These are phyloP conservation scores for Idaea dimidiata DNA, from an alignment of 2,888 invertebrate genomes.

Conservation along the genomic window DNA sequence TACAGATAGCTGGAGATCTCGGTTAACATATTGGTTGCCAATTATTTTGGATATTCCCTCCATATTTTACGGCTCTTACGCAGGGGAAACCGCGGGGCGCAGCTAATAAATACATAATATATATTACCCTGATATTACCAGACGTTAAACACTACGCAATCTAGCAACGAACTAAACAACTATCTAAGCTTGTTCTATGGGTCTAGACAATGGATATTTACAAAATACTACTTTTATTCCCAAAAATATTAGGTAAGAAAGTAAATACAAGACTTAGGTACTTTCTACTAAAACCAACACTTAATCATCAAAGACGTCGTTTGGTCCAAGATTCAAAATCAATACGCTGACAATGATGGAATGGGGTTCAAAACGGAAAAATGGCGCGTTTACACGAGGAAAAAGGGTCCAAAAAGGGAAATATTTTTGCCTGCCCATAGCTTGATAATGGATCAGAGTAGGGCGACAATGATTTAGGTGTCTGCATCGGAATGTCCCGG, in stretches of 20 bases:
- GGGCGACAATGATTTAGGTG: conserved; percentile 36
- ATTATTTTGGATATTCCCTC: too few relatives aligned
- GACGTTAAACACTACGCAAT: too few relatives aligned
- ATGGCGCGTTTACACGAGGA: conserved; percentile 15
- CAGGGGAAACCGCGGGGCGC: neutral
- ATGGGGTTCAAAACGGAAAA: conserved; percentile 31
- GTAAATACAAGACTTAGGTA: too few relatives aligned
- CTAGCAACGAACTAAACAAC: too few relatives aligned
- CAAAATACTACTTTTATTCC: too few relatives aligned
- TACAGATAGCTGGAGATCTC: too few relatives aligned
- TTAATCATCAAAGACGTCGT: neutral
- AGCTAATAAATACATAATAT: neutral
- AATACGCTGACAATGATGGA: conserved; percentile 49
- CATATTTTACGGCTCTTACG: too few relatives aligned
- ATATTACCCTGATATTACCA: too few relatives aligned
- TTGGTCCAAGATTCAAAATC: conserved; percentile 34
- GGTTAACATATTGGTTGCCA: too few relatives aligned
- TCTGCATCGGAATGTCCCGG: conserved; percentile 22
- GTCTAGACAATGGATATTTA: too few relatives aligned
- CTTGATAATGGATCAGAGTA: conserved; percentile 53
- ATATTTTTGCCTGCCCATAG: conserved; percentile 47
- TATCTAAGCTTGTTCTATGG: too few relatives aligned
- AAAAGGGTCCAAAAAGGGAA: conserved; percentile 43
- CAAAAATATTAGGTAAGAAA: too few relatives aligned
- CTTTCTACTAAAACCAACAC: neutral